phyloP scores from a whole-genome alignment of 2,113 vertebrate species.

The Chamaetylas fuelleborni region DNA sequence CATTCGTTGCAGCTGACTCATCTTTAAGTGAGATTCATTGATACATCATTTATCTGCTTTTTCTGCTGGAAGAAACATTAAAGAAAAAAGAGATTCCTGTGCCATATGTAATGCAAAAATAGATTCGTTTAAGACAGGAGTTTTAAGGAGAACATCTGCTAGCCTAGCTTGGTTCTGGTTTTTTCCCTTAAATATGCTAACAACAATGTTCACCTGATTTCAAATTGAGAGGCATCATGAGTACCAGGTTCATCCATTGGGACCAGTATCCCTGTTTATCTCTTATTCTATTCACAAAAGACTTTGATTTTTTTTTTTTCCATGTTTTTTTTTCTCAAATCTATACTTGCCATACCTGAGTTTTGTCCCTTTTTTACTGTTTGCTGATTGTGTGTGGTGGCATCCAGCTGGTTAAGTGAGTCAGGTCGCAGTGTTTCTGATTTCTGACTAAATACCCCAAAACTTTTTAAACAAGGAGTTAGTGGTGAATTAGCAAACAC shows the following conservation, averaged over 20 bases:
- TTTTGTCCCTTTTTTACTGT: neutral
- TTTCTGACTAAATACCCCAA: neutral
- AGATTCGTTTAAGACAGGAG: neutral
- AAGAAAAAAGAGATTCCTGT: neutral
- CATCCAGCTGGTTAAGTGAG: neutral
- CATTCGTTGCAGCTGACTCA: neutral
- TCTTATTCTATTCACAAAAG: neutral
- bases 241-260: neutral
- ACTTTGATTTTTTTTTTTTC: neutral
- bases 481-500: neutral
- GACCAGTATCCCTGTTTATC: neutral
- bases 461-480: slow-evolving; percentile 4
- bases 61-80: neutral
- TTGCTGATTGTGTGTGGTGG: neutral
- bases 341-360: neutral
- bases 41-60: neutral
- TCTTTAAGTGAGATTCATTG: neutral
- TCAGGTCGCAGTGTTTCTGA: neutral
- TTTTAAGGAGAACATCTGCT: neutral
- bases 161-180: neutral
- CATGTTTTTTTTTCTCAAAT: neutral
- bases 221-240: neutral
- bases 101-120: neutral
- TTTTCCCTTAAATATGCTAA: neutral
- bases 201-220: neutral